Evolutionary conservation across 30 jellyfish, hydroid and myxozoan species (phyloP), one percentile per base, ranked within the genome.

Genomic region (Hydractinia echinata): DNA sequence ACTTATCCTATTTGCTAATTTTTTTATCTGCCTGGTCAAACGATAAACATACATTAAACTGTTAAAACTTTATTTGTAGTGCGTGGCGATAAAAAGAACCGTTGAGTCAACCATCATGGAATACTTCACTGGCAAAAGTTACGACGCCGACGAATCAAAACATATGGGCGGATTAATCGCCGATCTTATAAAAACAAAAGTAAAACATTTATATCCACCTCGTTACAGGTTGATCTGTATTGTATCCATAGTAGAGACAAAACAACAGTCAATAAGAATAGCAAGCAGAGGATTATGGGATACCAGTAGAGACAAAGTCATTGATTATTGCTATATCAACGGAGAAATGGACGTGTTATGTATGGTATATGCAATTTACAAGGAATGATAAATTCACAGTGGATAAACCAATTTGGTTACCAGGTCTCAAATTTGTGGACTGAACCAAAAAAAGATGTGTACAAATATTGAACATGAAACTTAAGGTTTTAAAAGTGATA

Each of bases 211-310:
- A 7, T 64, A 64, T 64, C 74, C 74, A 64, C 19, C 74, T 7
- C 19, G 39, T 6, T 64, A 64, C 39, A 44, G 6, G 39, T 7
- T 64, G 10, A 51, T 64, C 39, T 64, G 18, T 13, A 64, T 64
- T 3, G 74, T 64, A 7, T 6, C 74, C 19, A 64, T 64, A 7
- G 4, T 64, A 1, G 5, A 64, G 39, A n/a, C 74, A 64, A 64
- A 64, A 7, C 19, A 64, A 7, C 74, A 64, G 39, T 64, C 74
- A n/a, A 64, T 64, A 6, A 51, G 51, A 6, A 64, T 64, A 7
- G 39, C 74, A 64, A 64, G 74, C 74, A 64, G 74, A 64, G 74
- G 74, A 64, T 64, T 64, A 13, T 64, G 74, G 74, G 74, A 64
- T 64, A 64, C 74, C 19, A 6, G 51, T 7, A 7, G 16, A n/a